Percentiles rank a stretch among this genome's conserved stretches.
Conservation (phyloP, 2,113 vertebrate species). For the Crotalus tigris region DNA sequence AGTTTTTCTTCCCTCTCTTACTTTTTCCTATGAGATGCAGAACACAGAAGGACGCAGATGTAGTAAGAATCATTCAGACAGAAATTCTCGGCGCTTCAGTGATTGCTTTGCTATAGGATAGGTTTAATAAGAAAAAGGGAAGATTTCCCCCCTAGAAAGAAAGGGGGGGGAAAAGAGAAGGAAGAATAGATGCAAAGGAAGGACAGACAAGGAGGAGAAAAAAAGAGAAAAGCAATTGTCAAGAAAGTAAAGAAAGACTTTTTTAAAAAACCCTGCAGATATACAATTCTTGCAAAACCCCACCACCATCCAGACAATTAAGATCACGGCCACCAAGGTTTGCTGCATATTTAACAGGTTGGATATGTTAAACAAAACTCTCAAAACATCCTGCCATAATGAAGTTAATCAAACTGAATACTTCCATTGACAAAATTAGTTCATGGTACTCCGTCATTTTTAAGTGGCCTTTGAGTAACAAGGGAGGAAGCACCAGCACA, state of each 20-base stretch:
- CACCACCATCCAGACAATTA: not conserved
- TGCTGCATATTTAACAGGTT: constrained; percentile 5
- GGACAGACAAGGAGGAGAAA: constrained; percentile 46
- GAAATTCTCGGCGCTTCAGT: constrained; percentile 73
- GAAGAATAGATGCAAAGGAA: constrained; percentile 63
- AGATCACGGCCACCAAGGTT: not conserved
- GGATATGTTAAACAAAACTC: not conserved
- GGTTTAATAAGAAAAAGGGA: constrained; percentile 81
- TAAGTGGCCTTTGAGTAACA: not conserved
- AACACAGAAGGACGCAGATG: constrained; percentile 71
- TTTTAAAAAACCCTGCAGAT: constrained; percentile 13
- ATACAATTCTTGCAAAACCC: not conserved
- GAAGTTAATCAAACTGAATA: not conserved
- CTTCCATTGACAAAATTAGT: not conserved
- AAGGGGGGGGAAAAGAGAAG: constrained; percentile 53
- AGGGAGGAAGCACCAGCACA: not conserved
- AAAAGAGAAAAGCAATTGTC: constrained; percentile 66
- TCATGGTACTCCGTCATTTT: constrained; percentile 1
- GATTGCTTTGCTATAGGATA: constrained; percentile 80
- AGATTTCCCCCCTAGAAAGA: constrained; percentile 66
- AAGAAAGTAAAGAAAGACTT: constrained; percentile 62
- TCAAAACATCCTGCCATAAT: not conserved
- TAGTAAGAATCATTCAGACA: constrained; percentile 74
- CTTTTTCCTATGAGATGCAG: constrained; percentile 71
- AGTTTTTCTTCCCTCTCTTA: constrained; percentile 68